Conservation (phyloP, 92 coral and sea anemone species). For the Siderastrea radians region DNA sequence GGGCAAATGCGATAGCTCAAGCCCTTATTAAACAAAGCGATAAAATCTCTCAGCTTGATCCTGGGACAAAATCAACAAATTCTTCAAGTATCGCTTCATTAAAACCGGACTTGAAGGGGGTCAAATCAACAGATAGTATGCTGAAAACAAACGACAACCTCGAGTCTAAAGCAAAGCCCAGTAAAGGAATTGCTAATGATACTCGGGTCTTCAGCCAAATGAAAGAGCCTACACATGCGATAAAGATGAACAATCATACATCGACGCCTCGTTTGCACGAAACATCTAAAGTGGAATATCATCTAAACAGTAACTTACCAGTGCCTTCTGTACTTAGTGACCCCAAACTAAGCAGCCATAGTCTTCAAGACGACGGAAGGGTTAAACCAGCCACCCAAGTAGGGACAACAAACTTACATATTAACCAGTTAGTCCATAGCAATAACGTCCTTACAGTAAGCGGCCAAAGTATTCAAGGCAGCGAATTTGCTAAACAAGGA, state of each 20-base stretch:
- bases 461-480: background rate
- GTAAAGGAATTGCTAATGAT: background rate
- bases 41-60: slow-evolving; percentile 20
- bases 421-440: background rate
- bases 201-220: background rate
- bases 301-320: background rate
- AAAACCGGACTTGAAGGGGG: background rate
- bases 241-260: background rate
- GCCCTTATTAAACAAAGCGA: slow-evolving; percentile 36
- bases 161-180: background rate
- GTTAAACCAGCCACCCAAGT: background rate
- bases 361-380: background rate
- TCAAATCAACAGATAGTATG: background rate
- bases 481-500: background rate
- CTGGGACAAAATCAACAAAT: background rate
- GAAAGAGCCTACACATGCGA: background rate
- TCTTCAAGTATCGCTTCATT: background rate
- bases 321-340: background rate
- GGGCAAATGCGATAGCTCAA: slow-evolving; percentile 42
- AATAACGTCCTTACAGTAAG: background rate
- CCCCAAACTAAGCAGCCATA: background rate
- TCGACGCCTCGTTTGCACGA: background rate
- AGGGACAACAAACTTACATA: background rate
- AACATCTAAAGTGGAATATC: background rate
- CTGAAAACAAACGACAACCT: background rate